These are phyloP conservation scores for Sphaerodactylus townsendi DNA, from an alignment of 2,113 vertebrate species.

Conservation along the genomic window DNA sequence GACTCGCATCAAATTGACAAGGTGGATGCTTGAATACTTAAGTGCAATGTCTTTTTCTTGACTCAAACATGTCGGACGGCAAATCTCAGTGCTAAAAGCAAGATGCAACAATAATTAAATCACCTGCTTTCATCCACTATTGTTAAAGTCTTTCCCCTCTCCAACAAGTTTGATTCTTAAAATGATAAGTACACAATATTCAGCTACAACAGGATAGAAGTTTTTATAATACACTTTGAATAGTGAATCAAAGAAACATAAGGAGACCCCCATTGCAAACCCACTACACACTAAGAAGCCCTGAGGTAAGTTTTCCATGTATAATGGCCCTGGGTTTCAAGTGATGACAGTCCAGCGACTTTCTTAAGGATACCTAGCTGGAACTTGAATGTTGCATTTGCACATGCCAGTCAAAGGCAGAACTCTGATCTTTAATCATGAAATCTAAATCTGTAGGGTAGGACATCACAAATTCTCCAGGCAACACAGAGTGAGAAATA, in stretches of 20 bases:
- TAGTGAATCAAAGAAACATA: background rate
- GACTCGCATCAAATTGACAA: background rate
- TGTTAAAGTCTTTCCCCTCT: background rate
- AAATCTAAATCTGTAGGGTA: background rate
- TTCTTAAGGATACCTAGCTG: background rate
- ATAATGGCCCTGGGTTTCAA: no score
- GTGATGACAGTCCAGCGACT: background rate
- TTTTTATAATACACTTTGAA: background rate
- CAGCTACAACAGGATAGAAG: background rate
- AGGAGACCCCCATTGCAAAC: no score
- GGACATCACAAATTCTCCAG: background rate
- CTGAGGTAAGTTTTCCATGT: no score
- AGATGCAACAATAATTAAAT: background rate
- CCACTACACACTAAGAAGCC: no score
- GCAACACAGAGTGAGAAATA: background rate
- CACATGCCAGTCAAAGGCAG: background rate
- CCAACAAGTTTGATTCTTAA: slow-evolving; percentile 29
- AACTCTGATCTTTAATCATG: background rate
- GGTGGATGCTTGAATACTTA: background rate
- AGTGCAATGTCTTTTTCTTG: background rate
- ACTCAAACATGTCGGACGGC: background rate
- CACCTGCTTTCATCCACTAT: slow-evolving; percentile 27
- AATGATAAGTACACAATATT: slow-evolving; percentile 32
- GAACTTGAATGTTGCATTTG: background rate
- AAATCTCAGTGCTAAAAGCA: background rate